These are phyloP conservation scores for Cepaea nemoralis DNA, from an alignment of 1,140 invertebrate species.

Conservation along the genomic window DNA sequence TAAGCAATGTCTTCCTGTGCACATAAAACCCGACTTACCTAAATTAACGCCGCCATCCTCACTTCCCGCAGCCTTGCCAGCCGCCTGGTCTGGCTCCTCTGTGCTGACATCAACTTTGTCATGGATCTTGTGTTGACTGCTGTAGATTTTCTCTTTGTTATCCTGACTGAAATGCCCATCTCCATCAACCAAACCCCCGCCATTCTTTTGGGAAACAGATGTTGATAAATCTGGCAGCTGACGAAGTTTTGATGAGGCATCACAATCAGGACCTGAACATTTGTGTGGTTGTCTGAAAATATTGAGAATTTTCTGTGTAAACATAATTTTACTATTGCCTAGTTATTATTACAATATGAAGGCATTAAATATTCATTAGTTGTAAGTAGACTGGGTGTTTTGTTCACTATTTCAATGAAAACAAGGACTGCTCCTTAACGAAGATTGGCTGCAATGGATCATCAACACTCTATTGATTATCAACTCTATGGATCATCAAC, in stretches of 20 bases:
- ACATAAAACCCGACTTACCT: too few species aligned
- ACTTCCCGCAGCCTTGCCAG: background rate
- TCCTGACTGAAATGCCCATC: background rate
- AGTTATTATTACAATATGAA: too few species aligned
- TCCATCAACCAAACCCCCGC: background rate
- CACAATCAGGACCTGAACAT: conserved; percentile 14
- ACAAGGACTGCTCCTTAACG: too few species aligned
- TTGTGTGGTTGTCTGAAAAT: background rate
- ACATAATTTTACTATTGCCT: too few species aligned
- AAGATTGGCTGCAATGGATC: too few species aligned
- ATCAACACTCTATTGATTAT: too few species aligned
- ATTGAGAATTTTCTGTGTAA: too few species aligned
- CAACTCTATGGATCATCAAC: too few species aligned
- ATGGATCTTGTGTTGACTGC: conserved; percentile 4
- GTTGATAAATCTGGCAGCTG: background rate
- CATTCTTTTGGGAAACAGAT: background rate
- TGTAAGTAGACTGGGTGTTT: too few species aligned
- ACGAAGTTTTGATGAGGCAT: background rate
- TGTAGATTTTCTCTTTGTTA: background rate
- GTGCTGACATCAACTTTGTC: background rate
- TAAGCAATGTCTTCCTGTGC: background rate
- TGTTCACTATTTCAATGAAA: too few species aligned
- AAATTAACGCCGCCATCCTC: background rate
- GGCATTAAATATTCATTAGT: too few species aligned
- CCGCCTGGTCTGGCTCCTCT: background rate